These are phyloP conservation scores for Cheilosia grossa DNA, from an alignment of 2,888 invertebrate species.

Conservation along the genomic window DNA sequence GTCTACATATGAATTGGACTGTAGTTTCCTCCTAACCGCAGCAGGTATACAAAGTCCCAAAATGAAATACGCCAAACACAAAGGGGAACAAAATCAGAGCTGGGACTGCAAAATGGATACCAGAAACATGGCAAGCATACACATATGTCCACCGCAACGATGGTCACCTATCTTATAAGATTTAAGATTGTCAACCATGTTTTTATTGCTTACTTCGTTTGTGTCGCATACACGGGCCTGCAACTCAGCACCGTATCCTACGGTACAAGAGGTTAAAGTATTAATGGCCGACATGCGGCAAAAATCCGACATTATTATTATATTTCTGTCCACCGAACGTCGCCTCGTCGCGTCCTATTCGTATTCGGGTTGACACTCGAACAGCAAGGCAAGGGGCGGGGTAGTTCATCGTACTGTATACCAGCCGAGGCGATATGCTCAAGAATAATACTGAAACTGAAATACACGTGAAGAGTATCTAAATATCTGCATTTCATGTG, in stretches of 20 bases:
- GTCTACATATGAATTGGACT: constrained; percentile 8
- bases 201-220: constrained; percentile 74
- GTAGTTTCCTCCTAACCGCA: neutral
- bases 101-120: constrained; percentile 64
- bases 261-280: constrained; percentile 75
- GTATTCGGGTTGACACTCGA: neutral
- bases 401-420: constrained; percentile 58
- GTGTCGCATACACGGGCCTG: constrained; percentile 60
- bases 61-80: constrained; percentile 11
- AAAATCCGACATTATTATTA: constrained; percentile 74
- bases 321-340: constrained; percentile 43
- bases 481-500: constrained; percentile 69
- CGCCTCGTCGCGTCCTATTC: constrained; percentile 41
- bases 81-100: constrained; percentile 19
- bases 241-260: constrained; percentile 37
- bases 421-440: constrained; percentile 27
- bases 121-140: constrained; percentile 1
- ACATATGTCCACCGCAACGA: constrained; percentile 35
- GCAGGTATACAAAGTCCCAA: constrained; percentile 27
- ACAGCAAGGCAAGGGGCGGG: neutral
- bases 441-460: constrained; percentile 53
- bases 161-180: constrained; percentile 73
- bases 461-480: constrained; percentile 66
- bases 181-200: constrained; percentile 75
- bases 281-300: constrained; percentile 75